Evolutionary conservation across 2,888 invertebrate genomes (phyloP), one percentile per base, ranked within the genome.

Genomic region (Spicauda simplicius): DNA sequence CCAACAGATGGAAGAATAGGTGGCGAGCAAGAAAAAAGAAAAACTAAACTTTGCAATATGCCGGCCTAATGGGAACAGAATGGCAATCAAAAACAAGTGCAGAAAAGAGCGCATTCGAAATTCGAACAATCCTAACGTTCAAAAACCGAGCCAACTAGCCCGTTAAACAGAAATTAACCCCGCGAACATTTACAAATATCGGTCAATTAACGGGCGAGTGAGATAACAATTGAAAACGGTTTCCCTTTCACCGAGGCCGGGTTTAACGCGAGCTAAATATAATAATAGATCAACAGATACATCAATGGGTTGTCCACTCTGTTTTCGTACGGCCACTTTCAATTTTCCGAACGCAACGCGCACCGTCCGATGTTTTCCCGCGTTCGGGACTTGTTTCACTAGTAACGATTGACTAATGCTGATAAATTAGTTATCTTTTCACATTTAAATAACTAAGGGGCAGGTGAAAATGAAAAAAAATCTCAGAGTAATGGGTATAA

Each of bases 151-250:
- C 45, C 59, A 59, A 65, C 65, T 65, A 65, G 66, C 65, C n/a
- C 65, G 65, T 65, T 66, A 66, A 66, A 62, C 67, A 67, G 61
- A 67, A 90, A 91, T 91, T 91, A 90, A 88, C 82, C 80, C 80
- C 73, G 76, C 73, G 75, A 71, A 76, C 84, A 83, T 89, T 90
- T 88, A 90, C 91, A 88, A 90, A 91, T 91, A 89, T 90, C 90
- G 90, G 90, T 86, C 91, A 82, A 81, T 81, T 81, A 80, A 77
- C 77, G 74, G 74, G 65, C 80, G 83, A 77, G 82, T 80, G 86
- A 83, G 89, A 90, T 90, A 90, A 90, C 91, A 90, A 90, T 90
- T 87, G 90, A 83, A 87, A 88, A 82, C 84, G 86, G 85, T 90
- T 90, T 91, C 90, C 76, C 91, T 93, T 90, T 91, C 91, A 79